A percentile compares a stretch with the other conserved stretches of the same genome.
phyloP scores from a whole-genome alignment of 2,797 vertebrate genomes.

The Bradypodion pumilum region DNA sequence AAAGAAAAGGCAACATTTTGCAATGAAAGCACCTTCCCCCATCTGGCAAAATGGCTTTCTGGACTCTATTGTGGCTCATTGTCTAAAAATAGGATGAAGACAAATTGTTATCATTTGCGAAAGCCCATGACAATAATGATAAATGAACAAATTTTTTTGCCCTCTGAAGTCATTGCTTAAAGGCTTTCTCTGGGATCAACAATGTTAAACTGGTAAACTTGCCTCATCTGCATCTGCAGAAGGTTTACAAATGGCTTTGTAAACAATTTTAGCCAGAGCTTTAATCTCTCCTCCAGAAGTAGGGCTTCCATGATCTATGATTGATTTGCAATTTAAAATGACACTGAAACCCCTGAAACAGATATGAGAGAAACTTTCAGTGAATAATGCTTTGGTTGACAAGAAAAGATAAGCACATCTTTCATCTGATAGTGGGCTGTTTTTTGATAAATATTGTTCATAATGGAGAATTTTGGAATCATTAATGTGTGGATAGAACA shows the following conservation, averaged over 20 bases:
- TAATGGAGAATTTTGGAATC: conserved; percentile 89
- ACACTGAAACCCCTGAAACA: conserved; percentile 89
- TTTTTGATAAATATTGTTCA: conserved; percentile 92
- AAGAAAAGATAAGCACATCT: conserved; percentile 93
- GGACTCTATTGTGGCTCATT: conserved; percentile 96
- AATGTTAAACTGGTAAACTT: conserved; percentile 90
- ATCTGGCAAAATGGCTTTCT: conserved; percentile 97
- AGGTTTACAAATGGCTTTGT: conserved; percentile 90
- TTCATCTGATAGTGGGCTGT: conserved; percentile 87
- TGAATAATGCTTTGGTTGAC: conserved; percentile 92
- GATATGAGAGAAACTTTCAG: conserved; percentile 89
- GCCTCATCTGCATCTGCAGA: conserved; percentile 88
- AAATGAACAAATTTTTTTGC: conserved; percentile 98
- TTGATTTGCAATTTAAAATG: conserved; percentile 98
- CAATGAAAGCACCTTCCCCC: conserved; percentile 91
- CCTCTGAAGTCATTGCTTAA: conserved; percentile 99
- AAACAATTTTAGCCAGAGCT: conserved; percentile 88
- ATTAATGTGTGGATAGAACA: conserved; percentile 85
- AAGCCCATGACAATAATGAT: conserved; percentile 99
- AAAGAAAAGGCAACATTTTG: conserved; percentile 89
- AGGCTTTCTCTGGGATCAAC: conserved; percentile 93
- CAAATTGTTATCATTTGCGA: conserved; percentile 99
- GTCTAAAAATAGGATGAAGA: conserved; percentile 99
- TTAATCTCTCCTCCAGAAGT: conserved; percentile 86
- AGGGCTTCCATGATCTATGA: conserved; percentile 87